phyloP scores from a whole-genome alignment of 2,113 vertebrate genomes.

The Eleginops maclovinus region DNA sequence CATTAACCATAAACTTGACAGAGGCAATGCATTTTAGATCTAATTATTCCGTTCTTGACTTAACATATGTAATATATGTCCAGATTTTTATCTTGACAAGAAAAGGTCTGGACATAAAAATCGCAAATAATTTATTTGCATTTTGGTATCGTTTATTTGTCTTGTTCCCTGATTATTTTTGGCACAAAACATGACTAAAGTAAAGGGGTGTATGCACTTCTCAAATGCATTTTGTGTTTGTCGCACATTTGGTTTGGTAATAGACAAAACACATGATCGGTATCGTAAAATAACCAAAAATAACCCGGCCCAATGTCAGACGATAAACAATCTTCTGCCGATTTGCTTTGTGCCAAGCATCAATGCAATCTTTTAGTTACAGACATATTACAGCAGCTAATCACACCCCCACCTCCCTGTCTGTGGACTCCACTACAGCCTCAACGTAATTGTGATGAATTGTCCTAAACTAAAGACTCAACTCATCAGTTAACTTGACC shows the following conservation, averaged over 20 bases:
- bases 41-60: no score
- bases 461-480: slow-evolving; percentile 40
- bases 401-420: slow-evolving; percentile 21
- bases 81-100: no score
- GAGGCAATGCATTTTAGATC: no score
- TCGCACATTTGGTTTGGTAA: neutral
- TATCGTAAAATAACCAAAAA: neutral
- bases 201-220: neutral
- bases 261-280: neutral
- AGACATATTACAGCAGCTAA: slow-evolving; percentile 51
- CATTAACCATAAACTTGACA: no score
- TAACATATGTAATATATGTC: no score
- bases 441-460: slow-evolving; percentile 75
- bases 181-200: no score
- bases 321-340: slow-evolving; percentile 12
- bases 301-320: neutral
- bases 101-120: no score
- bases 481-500: slow-evolving; percentile 56
- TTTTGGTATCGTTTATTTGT: no score
- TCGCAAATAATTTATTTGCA: no score
- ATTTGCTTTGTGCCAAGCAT: slow-evolving; percentile 23
- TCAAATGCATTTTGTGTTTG: neutral
- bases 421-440: slow-evolving; percentile 18
- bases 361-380: slow-evolving; percentile 7
- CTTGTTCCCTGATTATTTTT: no score